Evolutionary conservation across 2,797 vertebrate species (phyloP).

Genomic region (Chloroceryle amazona): DNA sequence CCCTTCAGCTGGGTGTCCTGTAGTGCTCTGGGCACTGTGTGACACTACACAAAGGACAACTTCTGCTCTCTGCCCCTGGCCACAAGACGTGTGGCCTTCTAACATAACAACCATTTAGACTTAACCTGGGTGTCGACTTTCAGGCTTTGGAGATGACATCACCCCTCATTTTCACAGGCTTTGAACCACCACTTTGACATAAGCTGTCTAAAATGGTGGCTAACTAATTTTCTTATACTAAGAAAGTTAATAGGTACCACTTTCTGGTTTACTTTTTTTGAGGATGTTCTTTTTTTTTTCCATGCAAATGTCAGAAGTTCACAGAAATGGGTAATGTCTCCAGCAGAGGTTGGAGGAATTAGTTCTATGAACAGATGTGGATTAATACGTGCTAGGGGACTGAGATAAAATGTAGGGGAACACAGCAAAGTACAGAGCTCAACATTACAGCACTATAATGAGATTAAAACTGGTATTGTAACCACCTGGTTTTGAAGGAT

Average conservation of each 20-base stretch:
- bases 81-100: rapidly evolving
- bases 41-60: neutral
- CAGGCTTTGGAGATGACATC: neutral
- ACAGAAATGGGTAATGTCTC: neutral
- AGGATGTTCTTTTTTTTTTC: neutral
- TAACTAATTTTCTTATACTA: neutral
- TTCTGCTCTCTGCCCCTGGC: neutral
- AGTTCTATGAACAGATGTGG: neutral
- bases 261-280: neutral
- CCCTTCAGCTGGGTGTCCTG: neutral
- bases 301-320: neutral
- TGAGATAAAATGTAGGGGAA: neutral
- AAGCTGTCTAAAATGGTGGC: neutral
- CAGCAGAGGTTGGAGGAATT: neutral
- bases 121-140: neutral
- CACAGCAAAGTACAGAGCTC: neutral
- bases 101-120: neutral
- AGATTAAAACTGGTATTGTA: neutral
- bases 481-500: neutral
- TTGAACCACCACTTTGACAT: neutral
- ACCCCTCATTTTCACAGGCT: neutral
- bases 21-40: too few relatives aligned
- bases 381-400: neutral
- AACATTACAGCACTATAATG: neutral
- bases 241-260: neutral